Evolutionary conservation across 2,113 vertebrate genomes (phyloP).

Genomic region (Otus sunia): DNA sequence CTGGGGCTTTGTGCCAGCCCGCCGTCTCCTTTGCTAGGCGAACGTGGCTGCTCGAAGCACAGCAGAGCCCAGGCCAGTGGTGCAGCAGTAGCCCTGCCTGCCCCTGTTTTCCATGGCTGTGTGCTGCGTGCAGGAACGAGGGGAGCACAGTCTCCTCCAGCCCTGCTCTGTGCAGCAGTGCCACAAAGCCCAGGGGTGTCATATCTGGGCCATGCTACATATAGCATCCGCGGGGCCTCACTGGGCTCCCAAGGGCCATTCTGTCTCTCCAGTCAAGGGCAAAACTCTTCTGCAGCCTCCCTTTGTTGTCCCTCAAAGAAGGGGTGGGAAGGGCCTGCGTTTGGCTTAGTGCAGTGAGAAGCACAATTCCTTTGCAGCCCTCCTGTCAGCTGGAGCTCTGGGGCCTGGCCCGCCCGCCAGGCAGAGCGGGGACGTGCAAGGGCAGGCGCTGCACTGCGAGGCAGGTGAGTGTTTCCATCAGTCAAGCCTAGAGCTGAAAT

Average conservation of each 20-base stretch:
- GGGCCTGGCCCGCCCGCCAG: not conserved
- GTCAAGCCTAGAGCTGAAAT: not conserved
- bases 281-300: not conserved
- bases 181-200: constrained; percentile 22
- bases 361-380: not conserved
- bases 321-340: not conserved
- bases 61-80: not conserved
- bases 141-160: constrained; percentile 30
- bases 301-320: not conserved
- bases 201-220: constrained; percentile 36
- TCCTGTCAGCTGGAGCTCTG: not conserved
- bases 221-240: not conserved
- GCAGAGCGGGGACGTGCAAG: not conserved
- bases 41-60: fast-evolving
- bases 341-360: not conserved
- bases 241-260: not conserved
- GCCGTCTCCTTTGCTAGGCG: not conserved
- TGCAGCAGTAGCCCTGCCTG: constrained; percentile 3
- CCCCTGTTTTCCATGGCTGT: not conserved
- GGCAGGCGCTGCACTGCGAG: not conserved
- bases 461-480: no score
- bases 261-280: constrained; percentile 30
- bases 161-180: not conserved
- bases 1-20: not conserved
- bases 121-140: not conserved